phyloP scores from a whole-genome alignment of 2,797 vertebrate species.

The Chrysocyon brachyurus region DNA sequence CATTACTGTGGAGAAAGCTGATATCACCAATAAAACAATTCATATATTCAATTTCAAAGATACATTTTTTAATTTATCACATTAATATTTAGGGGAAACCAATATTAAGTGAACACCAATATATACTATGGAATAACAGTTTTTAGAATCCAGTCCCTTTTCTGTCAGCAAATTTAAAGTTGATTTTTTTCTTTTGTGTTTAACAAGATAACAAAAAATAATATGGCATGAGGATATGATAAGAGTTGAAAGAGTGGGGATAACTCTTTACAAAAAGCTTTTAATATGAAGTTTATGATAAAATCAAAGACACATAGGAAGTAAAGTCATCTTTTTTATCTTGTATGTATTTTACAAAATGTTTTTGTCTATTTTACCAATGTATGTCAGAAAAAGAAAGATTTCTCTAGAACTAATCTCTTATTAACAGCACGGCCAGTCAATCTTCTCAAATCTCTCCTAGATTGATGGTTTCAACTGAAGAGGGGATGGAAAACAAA shows the following conservation, averaged over 20 bases:
- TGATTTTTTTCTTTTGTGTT: slow-evolving; percentile 18
- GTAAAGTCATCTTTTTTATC: neutral
- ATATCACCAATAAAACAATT: neutral
- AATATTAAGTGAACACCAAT: neutral
- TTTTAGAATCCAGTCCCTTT: slow-evolving; percentile 32
- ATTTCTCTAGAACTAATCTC: slow-evolving; percentile 40
- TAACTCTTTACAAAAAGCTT: neutral
- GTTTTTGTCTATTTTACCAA: slow-evolving; percentile 15
- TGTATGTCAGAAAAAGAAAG: neutral
- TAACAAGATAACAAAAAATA: slow-evolving; percentile 19
- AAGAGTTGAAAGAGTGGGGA: neutral
- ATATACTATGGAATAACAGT: neutral
- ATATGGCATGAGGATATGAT: neutral
- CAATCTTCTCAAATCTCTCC: slow-evolving; percentile 25
- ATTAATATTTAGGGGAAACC: slow-evolving; percentile 23
- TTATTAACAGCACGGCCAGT: neutral
- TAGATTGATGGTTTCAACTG: neutral
- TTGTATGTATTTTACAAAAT: neutral
- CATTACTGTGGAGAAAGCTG: neutral
- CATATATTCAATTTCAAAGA: neutral
- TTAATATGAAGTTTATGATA: neutral
- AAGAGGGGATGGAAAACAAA: slow-evolving; percentile 2
- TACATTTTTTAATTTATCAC: neutral
- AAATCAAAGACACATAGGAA: slow-evolving; percentile 11
- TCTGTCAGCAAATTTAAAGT: slow-evolving; percentile 8